Conservation (phyloP, 2,888 invertebrate genomes). For the Tipula unca region DNA sequence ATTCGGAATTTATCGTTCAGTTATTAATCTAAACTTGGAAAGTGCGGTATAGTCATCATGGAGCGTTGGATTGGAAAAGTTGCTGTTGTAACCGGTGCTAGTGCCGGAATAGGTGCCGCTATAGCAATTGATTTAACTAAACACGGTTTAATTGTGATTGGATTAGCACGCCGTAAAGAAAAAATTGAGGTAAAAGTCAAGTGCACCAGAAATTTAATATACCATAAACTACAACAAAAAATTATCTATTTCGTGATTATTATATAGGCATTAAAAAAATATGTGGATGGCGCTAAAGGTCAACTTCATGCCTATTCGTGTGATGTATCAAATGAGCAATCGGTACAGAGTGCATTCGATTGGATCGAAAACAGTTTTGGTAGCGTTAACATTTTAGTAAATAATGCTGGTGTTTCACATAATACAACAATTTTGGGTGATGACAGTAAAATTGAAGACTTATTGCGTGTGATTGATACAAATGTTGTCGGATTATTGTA, state of each 20-base stretch:
- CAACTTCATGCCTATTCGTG: slow-evolving; percentile 38
- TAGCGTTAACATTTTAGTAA: slow-evolving; percentile 48
- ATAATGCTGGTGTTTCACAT: slow-evolving; percentile 45
- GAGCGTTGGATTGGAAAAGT: background rate
- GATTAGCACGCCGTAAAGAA: background rate
- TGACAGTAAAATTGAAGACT: slow-evolving; percentile 27
- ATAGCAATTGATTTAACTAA: background rate
- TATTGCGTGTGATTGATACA: slow-evolving; percentile 39
- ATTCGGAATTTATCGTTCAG: no score
- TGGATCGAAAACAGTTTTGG: slow-evolving; percentile 45
- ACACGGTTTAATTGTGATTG: background rate
- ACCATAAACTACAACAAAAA: no score
- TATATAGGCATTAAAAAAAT: background rate
- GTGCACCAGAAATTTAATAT: no score
- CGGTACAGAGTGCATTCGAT: slow-evolving; percentile 47
- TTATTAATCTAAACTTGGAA: background rate
- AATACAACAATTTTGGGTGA: slow-evolving; percentile 25
- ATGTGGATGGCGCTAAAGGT: background rate
- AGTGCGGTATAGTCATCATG: background rate
- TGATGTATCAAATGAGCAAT: slow-evolving; percentile 46
- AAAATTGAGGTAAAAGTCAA: background rate
- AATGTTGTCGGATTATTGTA: slow-evolving; percentile 41
- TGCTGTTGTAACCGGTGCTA: background rate
- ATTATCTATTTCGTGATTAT: no score
- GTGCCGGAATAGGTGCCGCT: background rate